Percentiles rank a stretch among this genome's conserved stretches.
These are phyloP conservation scores for Carposina sasakii DNA, from an alignment of 1,140 invertebrate species.

Conservation along the genomic window DNA sequence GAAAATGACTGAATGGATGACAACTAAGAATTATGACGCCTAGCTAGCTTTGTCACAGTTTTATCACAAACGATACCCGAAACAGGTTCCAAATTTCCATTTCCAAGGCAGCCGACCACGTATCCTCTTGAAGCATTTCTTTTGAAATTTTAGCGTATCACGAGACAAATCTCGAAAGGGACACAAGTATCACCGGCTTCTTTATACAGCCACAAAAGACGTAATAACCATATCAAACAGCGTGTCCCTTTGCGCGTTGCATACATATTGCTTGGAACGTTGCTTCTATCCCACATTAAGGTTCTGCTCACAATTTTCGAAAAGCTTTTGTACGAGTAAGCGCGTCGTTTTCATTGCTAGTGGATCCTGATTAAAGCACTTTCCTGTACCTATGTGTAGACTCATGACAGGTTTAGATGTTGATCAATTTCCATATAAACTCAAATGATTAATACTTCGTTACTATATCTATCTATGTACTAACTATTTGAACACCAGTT, in stretches of 20 bases:
- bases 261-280: slow-evolving; percentile 58
- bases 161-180: slow-evolving; percentile 57
- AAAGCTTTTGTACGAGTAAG: too few relatives aligned
- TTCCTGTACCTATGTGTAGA: too few relatives aligned
- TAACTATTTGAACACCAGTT: too few relatives aligned
- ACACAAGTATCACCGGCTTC: slow-evolving; percentile 52
- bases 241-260: slow-evolving; percentile 61
- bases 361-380: too few relatives aligned
- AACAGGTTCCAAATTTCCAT: slow-evolving; percentile 47
- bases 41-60: slow-evolving; percentile 33
- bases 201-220: slow-evolving; percentile 62
- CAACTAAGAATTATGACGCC: slow-evolving; percentile 26
- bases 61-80: slow-evolving; percentile 14
- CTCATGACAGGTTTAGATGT: too few relatives aligned
- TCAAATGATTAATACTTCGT: too few relatives aligned
- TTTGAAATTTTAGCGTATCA: slow-evolving; percentile 65
- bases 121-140: slow-evolving; percentile 32
- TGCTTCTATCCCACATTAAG: too few relatives aligned
- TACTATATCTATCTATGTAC: too few relatives aligned
- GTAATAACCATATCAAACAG: slow-evolving; percentile 71
- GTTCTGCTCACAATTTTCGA: too few relatives aligned
- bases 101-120: slow-evolving; percentile 48
- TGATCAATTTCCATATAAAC: too few relatives aligned
- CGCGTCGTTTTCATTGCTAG: too few relatives aligned
- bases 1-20: slow-evolving; percentile 20